Base-by-base conservation (phyloP, 2,113 vertebrate species). In the Pomatostomus ruficeps region DNA sequence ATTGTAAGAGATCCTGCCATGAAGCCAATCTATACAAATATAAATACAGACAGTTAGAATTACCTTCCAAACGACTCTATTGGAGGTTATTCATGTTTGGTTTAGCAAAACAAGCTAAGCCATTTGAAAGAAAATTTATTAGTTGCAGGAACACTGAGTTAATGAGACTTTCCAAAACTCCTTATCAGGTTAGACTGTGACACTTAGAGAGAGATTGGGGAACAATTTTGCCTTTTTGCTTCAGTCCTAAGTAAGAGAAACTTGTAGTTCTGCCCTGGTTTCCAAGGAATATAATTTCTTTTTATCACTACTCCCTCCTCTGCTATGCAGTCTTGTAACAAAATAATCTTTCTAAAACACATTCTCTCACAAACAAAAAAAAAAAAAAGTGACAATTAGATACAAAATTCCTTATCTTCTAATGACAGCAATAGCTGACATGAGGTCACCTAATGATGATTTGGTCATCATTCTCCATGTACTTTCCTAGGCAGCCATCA, bases 11-110 rank as follows among this genome's bases (percentile, higher is more conserved):
- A 91, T 83, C 93, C 79, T 96, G 73, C 62, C 87, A 95, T 87
- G 93, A 93, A 95, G 59, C 62, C 67, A 96, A 81, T 96, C 84
- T 93, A 95, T 89, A 95, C 92, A 94, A 96, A 96, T 82, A 96
- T 66, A 96, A 96, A 95, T 96, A 96, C 95, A 96, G 42, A 86
- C 70, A 94, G 23, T 94, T 84, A 90, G 49, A 72, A 87, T 96
- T 89, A 87, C 78, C 70, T 83, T 85, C 52, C 73, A 96, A 92
- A 89, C 0, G 4, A 57, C 88, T 96, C 88, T 89, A 93, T 70
- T 65, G 88, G 94, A 96, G 62, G 43, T 85, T 94, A 94, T 95
- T 96, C 82, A 76, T 89, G 73, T 95, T 95, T 92, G 26, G 40
- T 88, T 93, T 95, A 93, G 88, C 79, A 91, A 92, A 94, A 95